Base-by-base conservation (phyloP, 2,888 invertebrate species). In the Megaustenia siamemsis region DNA sequence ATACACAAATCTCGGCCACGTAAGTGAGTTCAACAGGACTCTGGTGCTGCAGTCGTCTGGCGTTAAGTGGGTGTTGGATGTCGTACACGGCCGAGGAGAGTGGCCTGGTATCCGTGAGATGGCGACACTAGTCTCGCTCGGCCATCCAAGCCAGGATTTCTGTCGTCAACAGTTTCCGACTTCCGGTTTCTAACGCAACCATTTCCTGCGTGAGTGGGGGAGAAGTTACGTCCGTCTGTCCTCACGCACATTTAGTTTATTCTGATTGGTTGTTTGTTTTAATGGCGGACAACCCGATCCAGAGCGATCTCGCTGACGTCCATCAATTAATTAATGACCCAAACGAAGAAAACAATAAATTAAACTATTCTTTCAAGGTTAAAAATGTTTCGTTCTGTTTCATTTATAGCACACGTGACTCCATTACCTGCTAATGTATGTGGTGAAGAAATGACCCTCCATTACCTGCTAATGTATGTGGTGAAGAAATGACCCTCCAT, bases 111-210 rank as follows among this genome's bases (percentile, higher is more conserved):
- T 71, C 43, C 73, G 82, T 73, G 82, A 53, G 82, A 82, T 82
- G 82, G 82, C 82, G 82, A 71, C 80, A 80, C 82, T 73, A 82
- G 82, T 82, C 82, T 82, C 71, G 21, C 21, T 28, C 56, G 35
- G 71, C 73, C 73, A 71, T 82, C 60, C 56, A 82, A 60, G 60
- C 43, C 82, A 82, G 82, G 82, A 82, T 82, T 82, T 56, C 73
- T 82, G 82, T 82, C 82, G 82, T 82, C 82, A 71, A 73, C 71
- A 73, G 82, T 73, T 82, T 82, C 73, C 73, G 56, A 71, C 60
- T 82, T 82, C 82, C 82, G 71, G 82, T 82, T 56, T 15, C 71
- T 53, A 15, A 43, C 60, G 73, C 60, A 73, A 73, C 82, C 80
- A 66, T 80, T 78, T 78, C 78, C 78, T 63, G 78, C 66, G 63